Evolutionary conservation across 2,797 vertebrate species (phyloP), one percentile per base, ranked within the genome.

Genomic region (Neoniphon sammara): DNA sequence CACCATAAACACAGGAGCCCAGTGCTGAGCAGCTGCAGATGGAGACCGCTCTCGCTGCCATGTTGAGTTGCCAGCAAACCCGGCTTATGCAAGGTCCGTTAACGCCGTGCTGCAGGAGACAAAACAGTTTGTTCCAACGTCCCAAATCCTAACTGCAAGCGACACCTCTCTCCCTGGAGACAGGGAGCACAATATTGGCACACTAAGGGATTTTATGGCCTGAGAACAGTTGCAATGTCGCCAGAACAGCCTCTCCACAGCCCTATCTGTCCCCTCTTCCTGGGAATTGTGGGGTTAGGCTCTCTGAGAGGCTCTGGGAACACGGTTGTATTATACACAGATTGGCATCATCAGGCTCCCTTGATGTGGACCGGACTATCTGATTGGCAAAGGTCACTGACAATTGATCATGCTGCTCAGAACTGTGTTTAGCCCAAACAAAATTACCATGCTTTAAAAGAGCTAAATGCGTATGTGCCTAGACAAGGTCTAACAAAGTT

Each of bases 1-100:
- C 80, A 79, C 80, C 67, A 34, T 63, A 73, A 81, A 73, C 56
- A 1, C 66, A 59, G 70, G 59, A 76, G 74, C 70, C 70, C 63
- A 70, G 36, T 15, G 54, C 55, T 73, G 62, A 85, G 68, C 61
- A 12, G 57, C 0, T 60, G 60, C 70, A 87, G 80, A 87, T 69
- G 61, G 72, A 75, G 52, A 68, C 20, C 47, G 52, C 18, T 30
- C 9, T 7, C 12, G 9, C 27, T 49, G 46, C 72, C 64, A 53
- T 14, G 12, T 49, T 36, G 42, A n/a, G 31, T 64, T 62, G 44
- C 47, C 69, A 70, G 21, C 17, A 36, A 9, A 36, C 21, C 55
- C 3, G 5, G 10, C 69, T 80, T 57, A 73, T 68, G 53, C 73
- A 66, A 78, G 55, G 44, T 64, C 15, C 34, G 20, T 55, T 64